phyloP scores from a whole-genome alignment of 2,113 vertebrate genomes.

The Lepisosteus osseus region DNA sequence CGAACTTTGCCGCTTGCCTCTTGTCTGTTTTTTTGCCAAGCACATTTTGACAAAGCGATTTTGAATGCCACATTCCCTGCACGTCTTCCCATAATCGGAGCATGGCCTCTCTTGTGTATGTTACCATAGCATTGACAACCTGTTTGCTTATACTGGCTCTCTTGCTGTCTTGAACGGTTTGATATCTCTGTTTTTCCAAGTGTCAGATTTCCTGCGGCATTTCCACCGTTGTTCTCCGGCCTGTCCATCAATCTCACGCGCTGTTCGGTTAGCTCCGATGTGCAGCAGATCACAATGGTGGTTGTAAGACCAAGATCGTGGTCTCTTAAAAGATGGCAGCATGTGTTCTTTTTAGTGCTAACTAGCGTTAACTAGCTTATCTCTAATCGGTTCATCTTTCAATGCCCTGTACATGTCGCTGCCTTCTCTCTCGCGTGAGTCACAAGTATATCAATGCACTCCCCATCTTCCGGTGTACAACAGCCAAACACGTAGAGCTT shows the following conservation, averaged over 20 bases:
- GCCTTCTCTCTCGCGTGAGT: constrained; percentile 16
- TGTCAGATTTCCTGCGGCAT: neutral
- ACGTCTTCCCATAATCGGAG: constrained; percentile 1
- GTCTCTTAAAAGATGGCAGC: constrained; percentile 11
- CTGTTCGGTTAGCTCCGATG: constrained; percentile 11
- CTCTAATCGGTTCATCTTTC: constrained; percentile 16
- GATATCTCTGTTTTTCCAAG: neutral
- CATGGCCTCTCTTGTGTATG: neutral
- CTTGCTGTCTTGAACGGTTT: neutral
- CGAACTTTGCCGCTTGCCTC: neutral
- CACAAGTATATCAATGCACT: constrained; percentile 23
- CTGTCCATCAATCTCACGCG: constrained; percentile 7
- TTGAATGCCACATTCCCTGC: neutral
- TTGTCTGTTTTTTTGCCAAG: neutral
- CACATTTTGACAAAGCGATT: neutral
- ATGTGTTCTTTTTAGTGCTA: constrained; percentile 7
- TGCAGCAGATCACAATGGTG: constrained; percentile 19
- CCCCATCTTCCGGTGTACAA: constrained; percentile 21
- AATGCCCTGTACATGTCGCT: constrained; percentile 18
- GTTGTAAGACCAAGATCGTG: neutral
- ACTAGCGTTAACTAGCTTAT: constrained; percentile 2
- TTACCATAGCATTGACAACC: neutral
- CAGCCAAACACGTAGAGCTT: constrained; percentile 25
- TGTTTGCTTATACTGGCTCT: neutral
- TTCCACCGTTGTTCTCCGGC: neutral